Base-by-base conservation (phyloP, 2,113 vertebrate species). In the Sylvicapra grimmia region DNA sequence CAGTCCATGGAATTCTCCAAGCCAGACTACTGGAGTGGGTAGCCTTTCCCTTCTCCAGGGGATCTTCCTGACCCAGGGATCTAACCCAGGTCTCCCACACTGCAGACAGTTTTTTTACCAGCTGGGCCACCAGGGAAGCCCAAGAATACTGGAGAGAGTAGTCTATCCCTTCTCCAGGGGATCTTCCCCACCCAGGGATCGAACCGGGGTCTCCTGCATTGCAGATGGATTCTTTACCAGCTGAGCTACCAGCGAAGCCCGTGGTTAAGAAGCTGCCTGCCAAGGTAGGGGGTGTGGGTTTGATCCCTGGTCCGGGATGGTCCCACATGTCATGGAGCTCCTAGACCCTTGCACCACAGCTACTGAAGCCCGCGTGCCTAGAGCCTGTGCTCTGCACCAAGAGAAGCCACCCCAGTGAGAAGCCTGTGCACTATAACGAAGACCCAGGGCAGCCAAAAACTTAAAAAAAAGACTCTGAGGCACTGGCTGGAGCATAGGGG, bases 61-160 rank as follows among this genome's bases (percentile, higher is more conserved):
- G n/a, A 72, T 72, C n/a, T 72, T 72, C n/a, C 65, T 0, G 0
- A 36, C 18, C 65, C 65, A 11, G 65, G 65, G 65, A 23, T 36
- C 1, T 4, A 72, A 72, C n/a, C 4, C 2, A 5, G 18, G n/a
- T 36, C 65, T 72, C 18, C 65, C 1, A 1, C 65, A 72, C 4
- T 36, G n/a, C 18, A 5, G 65, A 8, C 0, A 0, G 4, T 10
- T 68, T 68, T 58, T 23, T 58, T 56, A 68, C n/a, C 65, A 68
- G 65, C 8, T 36, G 65, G 15, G n/a, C 65, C 8, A 68, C 18
- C 65, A 68, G n/a, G 33, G n/a, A 68, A 68, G n/a, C n/a, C 8
- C 19, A 40, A 19, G 65, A 68, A 36, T 68, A 10, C 33, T 68
- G 65, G 65, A 36, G 16, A 21, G 33, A 33, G 65, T 21, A 68